Evolutionary conservation across 2,113 vertebrate species (phyloP).

Genomic region (Halcyon malimbica): DNA sequence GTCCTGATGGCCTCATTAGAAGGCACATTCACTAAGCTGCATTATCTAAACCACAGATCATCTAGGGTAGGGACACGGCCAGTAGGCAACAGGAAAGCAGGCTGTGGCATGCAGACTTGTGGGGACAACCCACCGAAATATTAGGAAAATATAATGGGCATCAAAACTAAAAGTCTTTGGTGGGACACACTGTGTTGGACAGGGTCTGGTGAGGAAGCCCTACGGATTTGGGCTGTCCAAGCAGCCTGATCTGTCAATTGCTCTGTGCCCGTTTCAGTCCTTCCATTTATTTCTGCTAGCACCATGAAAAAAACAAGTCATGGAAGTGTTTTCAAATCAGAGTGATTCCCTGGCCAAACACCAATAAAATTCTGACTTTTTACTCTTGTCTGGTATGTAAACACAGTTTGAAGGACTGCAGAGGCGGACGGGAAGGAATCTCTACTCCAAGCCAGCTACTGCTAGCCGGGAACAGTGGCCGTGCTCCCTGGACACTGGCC

Average conservation of each 20-base stretch:
- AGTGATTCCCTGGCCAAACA: not conserved
- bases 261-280: fast-evolving
- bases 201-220: not conserved
- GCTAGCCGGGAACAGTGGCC: not conserved
- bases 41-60: not conserved
- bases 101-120: not conserved
- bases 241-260: not conserved
- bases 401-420: not conserved
- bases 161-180: not conserved
- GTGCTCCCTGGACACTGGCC: fast-evolving
- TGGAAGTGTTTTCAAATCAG: not conserved
- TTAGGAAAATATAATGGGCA: not conserved
- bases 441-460: not conserved
- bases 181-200: fast-evolving
- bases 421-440: not conserved
- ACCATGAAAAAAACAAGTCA: not conserved
- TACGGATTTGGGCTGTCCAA: not conserved
- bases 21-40: fast-evolving
- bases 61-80: fast-evolving
- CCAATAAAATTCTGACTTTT: not conserved
- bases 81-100: not conserved
- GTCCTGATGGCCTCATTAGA: not conserved
- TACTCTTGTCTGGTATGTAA: not conserved
- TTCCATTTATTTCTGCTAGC: not conserved
- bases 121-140: not conserved